Evolutionary conservation across 2,113 vertebrate genomes (phyloP), one percentile per base, ranked within the genome.

Genomic region (Ailurus styani): DNA sequence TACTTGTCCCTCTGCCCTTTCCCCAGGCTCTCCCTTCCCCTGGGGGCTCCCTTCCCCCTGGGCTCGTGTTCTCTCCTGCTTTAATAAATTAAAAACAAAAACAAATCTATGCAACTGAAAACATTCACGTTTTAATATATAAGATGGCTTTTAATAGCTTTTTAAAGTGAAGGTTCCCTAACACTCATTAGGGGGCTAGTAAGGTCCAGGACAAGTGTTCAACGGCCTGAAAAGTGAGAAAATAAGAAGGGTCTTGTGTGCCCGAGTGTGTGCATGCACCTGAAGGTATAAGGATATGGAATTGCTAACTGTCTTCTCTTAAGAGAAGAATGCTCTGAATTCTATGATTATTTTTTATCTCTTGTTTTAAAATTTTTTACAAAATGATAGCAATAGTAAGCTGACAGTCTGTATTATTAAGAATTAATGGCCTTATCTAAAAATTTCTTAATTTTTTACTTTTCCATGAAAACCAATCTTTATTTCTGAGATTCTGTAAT

Each of bases 381-480:
- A 90, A 94, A 90, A 88, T 66, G 29, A 90, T 3, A 29, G 18
- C 90, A 93, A 37, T 12, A 40, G 13, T 86, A 92, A 91, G 54
- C 15, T 2, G 11, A 23, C 7, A 75, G 17, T n/a, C 25, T 37
- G 12, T 68, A 90, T 54, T 72, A 94, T 87, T 79, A 60, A 95
- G 31, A 78, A 81, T 7, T 62, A 54, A 70, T 29, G 87, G 20
- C 14, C 11, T 95, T 55, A 83, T 45, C 37, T 70, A 73, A 70
- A 68, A 78, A 17, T 40, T 81, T 73, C 42, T 81, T 87, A 64
- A 52, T 54, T 82, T 47, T 86, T 94, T 64, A 90, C 57, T 93
- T 77, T 70, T n/a, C 14, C 54, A 78, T 81, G 50, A 93, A 89
- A 97, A 91, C 25, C 54, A 96, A 96, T 84, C 27, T 86, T 73